phyloP scores from a whole-genome alignment of 2,113 vertebrate genomes.

The Gopherus flavomarginatus region DNA sequence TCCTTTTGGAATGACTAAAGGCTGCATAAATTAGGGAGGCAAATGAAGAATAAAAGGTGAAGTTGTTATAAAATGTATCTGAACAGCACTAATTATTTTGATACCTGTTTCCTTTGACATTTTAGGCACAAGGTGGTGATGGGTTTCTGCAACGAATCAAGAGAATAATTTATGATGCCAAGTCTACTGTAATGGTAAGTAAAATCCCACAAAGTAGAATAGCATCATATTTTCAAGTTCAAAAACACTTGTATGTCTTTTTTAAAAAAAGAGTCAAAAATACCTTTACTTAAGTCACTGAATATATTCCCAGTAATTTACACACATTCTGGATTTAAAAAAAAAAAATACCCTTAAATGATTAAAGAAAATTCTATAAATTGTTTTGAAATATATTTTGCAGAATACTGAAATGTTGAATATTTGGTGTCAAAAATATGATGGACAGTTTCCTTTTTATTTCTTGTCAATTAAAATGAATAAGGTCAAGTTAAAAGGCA shows the following conservation, averaged over 20 bases:
- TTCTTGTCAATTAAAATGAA: background rate
- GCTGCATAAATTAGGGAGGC: background rate
- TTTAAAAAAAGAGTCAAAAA: background rate
- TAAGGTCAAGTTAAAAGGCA: background rate
- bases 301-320: background rate
- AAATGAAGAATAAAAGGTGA: slow-evolving; percentile 30
- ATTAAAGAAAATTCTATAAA: background rate
- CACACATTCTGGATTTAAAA: background rate
- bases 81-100: slow-evolving; percentile 64
- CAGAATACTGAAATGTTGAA: background rate
- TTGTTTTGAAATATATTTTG: background rate
- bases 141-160: slow-evolving; percentile 93
- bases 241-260: background rate
- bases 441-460: background rate
- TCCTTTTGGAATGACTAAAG: slow-evolving; percentile 63
- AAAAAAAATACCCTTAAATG: background rate
- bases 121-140: slow-evolving; percentile 95
- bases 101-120: slow-evolving; percentile 56
- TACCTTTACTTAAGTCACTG: background rate
- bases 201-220: background rate
- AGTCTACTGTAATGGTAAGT: slow-evolving; percentile 93
- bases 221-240: background rate
- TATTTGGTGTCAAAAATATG: background rate
- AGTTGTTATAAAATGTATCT: slow-evolving; percentile 60
- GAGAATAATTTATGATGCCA: slow-evolving; percentile 92